phyloP scores from a whole-genome alignment of 92 coral and sea anemone species.

The Porites lobata region DNA sequence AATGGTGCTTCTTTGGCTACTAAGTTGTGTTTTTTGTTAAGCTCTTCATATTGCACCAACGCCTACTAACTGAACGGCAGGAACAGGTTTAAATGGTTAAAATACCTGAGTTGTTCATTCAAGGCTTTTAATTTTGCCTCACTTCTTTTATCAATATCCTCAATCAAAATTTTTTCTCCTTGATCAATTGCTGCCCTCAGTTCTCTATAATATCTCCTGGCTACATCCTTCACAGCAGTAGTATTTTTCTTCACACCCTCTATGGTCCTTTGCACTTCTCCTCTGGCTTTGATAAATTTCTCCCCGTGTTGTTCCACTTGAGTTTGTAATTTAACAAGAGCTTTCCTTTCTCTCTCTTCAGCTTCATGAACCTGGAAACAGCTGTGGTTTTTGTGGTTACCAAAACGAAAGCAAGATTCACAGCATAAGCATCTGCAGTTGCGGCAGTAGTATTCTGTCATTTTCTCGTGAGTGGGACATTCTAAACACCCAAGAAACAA shows the following conservation, averaged over 20 bases:
- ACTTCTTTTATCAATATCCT: slow-evolving; percentile 89
- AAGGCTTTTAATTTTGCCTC: slow-evolving; percentile 80
- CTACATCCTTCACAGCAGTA: slow-evolving; percentile 78
- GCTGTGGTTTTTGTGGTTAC: slow-evolving; percentile 91
- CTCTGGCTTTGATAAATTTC: slow-evolving; percentile 88
- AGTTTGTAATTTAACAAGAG: slow-evolving; percentile 73
- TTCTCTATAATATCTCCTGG: slow-evolving; percentile 88
- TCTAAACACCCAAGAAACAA: slow-evolving; percentile 53
- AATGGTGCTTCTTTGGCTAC: too few species aligned
- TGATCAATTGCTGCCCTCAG: slow-evolving; percentile 92
- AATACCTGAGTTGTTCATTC: slow-evolving; percentile 96
- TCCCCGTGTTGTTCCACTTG: slow-evolving; percentile 93
- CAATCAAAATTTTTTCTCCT: slow-evolving; percentile 86
- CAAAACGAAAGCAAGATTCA: slow-evolving; percentile 81
- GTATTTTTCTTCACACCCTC: slow-evolving; percentile 86
- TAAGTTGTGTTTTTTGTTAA: too few species aligned
- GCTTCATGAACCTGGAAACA: slow-evolving; percentile 95
- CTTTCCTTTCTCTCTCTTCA: slow-evolving; percentile 85
- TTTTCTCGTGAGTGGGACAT: slow-evolving; percentile 87
- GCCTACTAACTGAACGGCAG: not conserved
- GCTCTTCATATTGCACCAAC: too few species aligned
- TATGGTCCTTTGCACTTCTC: slow-evolving; percentile 92
- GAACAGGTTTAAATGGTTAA: not conserved
- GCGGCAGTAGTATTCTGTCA: slow-evolving; percentile 92
- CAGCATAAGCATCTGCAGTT: slow-evolving; percentile 90